Percentiles rank a stretch among this genome's conserved stretches.
phyloP scores from a whole-genome alignment of 2,888 invertebrate species.

The Pinctada fucata region DNA sequence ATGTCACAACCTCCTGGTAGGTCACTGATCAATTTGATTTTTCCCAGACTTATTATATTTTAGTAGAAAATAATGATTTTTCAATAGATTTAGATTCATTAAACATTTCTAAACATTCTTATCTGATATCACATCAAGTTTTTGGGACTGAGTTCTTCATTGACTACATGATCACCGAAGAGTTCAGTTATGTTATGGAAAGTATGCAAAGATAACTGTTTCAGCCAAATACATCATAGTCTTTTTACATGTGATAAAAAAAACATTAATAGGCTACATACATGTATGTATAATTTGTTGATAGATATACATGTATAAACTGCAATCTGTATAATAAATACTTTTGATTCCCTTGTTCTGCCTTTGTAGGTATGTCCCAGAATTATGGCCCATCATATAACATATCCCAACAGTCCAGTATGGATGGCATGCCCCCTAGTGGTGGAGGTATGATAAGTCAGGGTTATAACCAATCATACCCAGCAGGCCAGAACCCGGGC shows the following conservation, averaged over 20 bases:
- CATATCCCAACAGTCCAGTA: conserved; percentile 56
- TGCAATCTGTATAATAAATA: too few relatives aligned
- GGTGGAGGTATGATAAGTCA: conserved; percentile 63
- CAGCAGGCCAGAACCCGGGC: conserved; percentile 54
- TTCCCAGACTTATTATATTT: background rate
- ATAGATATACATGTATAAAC: background rate
- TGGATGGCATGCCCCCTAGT: conserved; percentile 56
- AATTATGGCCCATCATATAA: conserved; percentile 35
- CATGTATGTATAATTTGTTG: too few relatives aligned
- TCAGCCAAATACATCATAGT: too few relatives aligned
- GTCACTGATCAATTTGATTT: background rate
- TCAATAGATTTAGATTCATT: background rate
- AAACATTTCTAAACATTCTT: background rate
- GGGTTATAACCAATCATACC: conserved; percentile 65
- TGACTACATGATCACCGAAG: too few relatives aligned
- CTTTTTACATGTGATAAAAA: too few relatives aligned
- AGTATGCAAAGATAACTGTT: too few relatives aligned
- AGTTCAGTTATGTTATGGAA: too few relatives aligned
- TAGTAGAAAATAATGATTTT: background rate
- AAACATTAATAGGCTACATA: too few relatives aligned
- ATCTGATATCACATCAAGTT: too few relatives aligned
- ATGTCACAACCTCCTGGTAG: conserved; percentile 55
- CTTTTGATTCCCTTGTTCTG: too few relatives aligned
- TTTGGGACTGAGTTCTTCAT: too few relatives aligned
- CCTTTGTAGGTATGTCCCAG: conserved; percentile 31